Base-by-base conservation (phyloP, 2,113 vertebrate species). In the Aix galericulata region DNA sequence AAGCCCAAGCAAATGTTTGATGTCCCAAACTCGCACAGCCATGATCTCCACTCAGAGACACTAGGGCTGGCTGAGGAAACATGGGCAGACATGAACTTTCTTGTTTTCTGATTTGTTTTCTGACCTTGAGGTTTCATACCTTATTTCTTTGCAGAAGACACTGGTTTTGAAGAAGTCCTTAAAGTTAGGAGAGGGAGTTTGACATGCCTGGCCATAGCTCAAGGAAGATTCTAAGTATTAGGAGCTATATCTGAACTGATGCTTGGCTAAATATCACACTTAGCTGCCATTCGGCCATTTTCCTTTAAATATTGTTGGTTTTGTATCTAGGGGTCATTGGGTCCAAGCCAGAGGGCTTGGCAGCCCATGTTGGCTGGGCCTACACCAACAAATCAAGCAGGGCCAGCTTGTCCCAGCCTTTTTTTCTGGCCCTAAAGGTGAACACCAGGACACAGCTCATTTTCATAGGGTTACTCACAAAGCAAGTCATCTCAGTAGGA, bases 1-100 rank as follows among this genome's bases (percentile, higher is more conserved):
- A 94, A 86, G 83, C 79, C 88, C 50, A 77, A 40, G 75, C 85
- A 94, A 91, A 86, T 59, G 16, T 40, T 79, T 94, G 68, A 92
- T 1, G 13, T 77, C 88, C 76, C 88, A 81, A 92, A 75, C 50
- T 78, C 63, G 53, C 50, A 9, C 13, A 53, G 55, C 75, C 50
- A 10, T 62, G 67, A 80, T 90, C 32, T 69, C 17, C 2, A 7
- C 22, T 73, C 76, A 59, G 68, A 86, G 44, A 80, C 53, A 62
- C 17, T 14, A 56, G 11, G 38, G 32, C 25, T 82, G 52, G 14
- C 29, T 91, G 74, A 60, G 58, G 42, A 89, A 85, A 69, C 50
- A 17, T 52, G 55, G 55, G 67, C 55, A 88, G 93, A 78, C 56
- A 62, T 62, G 68, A 80, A 58, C 9, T 14, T 79, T 55, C 31